Conservation (phyloP, 2,797 vertebrate genomes). For the Melanotaenia nigrans region DNA sequence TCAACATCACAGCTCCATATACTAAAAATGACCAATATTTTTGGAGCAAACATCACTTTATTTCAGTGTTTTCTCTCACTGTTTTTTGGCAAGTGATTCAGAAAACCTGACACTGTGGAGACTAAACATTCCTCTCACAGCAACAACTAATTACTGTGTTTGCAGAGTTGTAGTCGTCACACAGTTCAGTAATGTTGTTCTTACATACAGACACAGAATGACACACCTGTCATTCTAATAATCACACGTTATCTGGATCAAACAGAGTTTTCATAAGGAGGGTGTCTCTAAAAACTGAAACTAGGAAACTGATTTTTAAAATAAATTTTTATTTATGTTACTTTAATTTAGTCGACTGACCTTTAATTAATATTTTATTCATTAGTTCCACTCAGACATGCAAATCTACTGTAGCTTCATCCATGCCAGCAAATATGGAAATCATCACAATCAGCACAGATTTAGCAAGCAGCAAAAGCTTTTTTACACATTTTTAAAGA, state of each 20-base stretch:
- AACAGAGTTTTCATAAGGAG: neutral
- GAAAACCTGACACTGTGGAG: constrained; percentile 26
- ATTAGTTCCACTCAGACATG: neutral
- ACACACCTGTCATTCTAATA: constrained; percentile 10
- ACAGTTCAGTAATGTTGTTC: constrained; percentile 27
- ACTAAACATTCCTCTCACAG: constrained; percentile 21
- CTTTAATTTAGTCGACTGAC: neutral
- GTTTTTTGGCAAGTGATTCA: constrained; percentile 20
- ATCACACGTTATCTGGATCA: constrained; percentile 10
- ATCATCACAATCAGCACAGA: no score
- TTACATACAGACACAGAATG: constrained; percentile 16
- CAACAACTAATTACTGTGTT: constrained; percentile 38
- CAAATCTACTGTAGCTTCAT: neutral
- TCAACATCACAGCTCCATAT: constrained; percentile 5
- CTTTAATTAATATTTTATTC: neutral
- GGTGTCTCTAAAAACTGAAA: no score
- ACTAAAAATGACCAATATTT: constrained; percentile 3
- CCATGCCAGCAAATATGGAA: no score
- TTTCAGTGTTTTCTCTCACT: neutral
- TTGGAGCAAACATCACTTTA: neutral
- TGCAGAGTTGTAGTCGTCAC: constrained; percentile 32
- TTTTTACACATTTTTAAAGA: no score
- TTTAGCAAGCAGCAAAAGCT: no score
- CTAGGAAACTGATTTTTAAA: neutral
- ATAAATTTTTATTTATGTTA: neutral